Evolutionary conservation across 2,888 invertebrate species (phyloP), one percentile per base, ranked within the genome.

Genomic region (Perizoma affinitatum): DNA sequence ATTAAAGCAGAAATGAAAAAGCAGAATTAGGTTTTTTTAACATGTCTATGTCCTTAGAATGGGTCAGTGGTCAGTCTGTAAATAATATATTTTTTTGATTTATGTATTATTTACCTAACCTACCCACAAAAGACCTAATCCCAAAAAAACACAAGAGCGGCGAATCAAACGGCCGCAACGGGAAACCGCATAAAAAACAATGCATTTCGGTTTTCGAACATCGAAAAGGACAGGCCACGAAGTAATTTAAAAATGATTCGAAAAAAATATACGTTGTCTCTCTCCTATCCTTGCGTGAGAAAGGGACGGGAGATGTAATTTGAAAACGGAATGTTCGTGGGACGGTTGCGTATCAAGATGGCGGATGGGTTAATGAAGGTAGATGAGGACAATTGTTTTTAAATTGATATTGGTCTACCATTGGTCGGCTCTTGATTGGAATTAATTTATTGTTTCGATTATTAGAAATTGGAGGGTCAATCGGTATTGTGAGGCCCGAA

Each of bases 361-460:
- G 73, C 75, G 66, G 71, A 55, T 52, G 52, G 54, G 61, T 70
- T 71, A 74, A 74, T 72, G 69, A 71, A 66, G 62, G 58, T 63
- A 70, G 70, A 74, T 74, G 72, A 70, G 69, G 55, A 67, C 69
- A 73, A 74, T 73, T 74, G 74, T 70, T 69, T 65, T 22, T 33
- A 66, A 65, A 74, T 72, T 73, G 63, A 68, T 69, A 72, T 71
- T 66, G 70, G 69, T 66, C 53, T 58, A 44, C 60, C 48, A 68
- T 71, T 72, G 67, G 71, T 51, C 50, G 48, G 9, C 46, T 44
- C 45, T 63, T 62, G 70, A 69, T 72, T 69, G 61, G 63, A 67
- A 61, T 68, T 70, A 67, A 69, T 69, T 68, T 59, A 58, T 66
- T 61, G 62, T 54, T 50, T 53, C 7, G 36, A 48, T n/a, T 35